Base-by-base conservation (phyloP, 2,113 vertebrate genomes). In the Calyptommatus sinebrachiatus region DNA sequence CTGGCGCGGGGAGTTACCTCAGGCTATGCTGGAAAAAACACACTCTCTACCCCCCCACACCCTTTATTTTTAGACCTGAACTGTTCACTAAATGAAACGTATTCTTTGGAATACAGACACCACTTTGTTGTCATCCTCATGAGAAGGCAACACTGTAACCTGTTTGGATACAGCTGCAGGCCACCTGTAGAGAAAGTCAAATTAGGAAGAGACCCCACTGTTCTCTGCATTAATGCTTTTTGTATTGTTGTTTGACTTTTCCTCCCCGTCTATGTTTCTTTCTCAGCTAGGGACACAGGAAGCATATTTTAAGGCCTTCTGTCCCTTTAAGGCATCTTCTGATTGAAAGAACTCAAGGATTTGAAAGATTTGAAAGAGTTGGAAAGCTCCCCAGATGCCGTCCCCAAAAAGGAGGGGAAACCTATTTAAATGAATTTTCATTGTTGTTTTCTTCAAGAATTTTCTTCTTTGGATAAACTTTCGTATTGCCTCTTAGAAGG, bases 121-220 rank as follows among this genome's bases (percentile, higher is more conserved):
- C 29, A 94, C 94, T 94, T 94, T 95, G 95, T 95, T 95, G 91
- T 71, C 81, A 48, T 86, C 88, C 93, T 93, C 94, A 89, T 93
- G 94, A 95, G 94, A 95, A 95, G 92, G 83, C 90, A 0, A 89
- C 87, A 80, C 89, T 87, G 89, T 96, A 97, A 99, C 97, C 97
- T 98, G 97, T 95, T 96, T 94, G 89, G 93, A 92, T 90, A 95
- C 96, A 97, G 97, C 97, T 97, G 96, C 94, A 91, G 96, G 90
- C 97, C 97, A 99, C 97, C 97, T 98, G 96, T 96, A 96, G 97
- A 95, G 96, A 96, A 95, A 97, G 96, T 97, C 97, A 96, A 97
- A 97, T 97, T 96, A 97, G 94, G 94, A 93, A 96, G 95, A 95
- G 92, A 93, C 95, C 97, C 96, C 93, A 95, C 96, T 96, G 97